Base-by-base conservation (phyloP, 1,140 invertebrate species). In the Drosophila ambigua region DNA sequence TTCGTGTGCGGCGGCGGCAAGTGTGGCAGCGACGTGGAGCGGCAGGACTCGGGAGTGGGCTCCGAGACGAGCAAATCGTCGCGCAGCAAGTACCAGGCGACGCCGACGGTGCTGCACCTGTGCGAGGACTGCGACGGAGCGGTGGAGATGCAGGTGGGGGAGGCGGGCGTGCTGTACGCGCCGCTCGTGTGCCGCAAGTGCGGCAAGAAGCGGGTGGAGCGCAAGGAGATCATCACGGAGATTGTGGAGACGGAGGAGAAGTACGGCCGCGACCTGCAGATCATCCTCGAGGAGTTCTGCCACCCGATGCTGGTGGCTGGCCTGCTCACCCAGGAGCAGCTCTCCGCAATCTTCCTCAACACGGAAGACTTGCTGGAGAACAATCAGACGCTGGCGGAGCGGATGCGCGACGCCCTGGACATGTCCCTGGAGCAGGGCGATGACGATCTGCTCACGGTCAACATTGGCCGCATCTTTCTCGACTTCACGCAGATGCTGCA, bases 171-270 rank as follows among this genome's bases (percentile, higher is more conserved):
- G 26, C 93, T 95, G 79, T 96, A 95, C 77, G 94, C 95, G n/a
- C 95, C 96, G 1, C 92, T 97, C 55, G 95, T 98, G 6, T 98
- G 98, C 92, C 93, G 96, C 64, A 97, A 97, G 89, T 99, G 98
- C 91, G 93, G 95, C 46, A 97, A 97, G 83, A 96, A 96, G 88
- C 93, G 97, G 60, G 94, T 95, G 0, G 97, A 99, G 90, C 94
- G 98, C 41, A 97, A 98, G 87, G 97, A 99, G 93, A 98, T 98
- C 16, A 97, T 99, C 51, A 96, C 96, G 1, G 98, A 99, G 93
- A 98, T 99, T 67, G 96, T 98, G 2, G 98, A 99, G 92, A 99
- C 98, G 1, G 98, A 99, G 93, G 95, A 98, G 76, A 99, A 98
- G 90, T 99, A 99, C 90, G 97, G 97, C 2, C 93, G 97, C 73